Evolutionary conservation across 2,888 invertebrate species (phyloP).

Genomic region (Amiota minor): DNA sequence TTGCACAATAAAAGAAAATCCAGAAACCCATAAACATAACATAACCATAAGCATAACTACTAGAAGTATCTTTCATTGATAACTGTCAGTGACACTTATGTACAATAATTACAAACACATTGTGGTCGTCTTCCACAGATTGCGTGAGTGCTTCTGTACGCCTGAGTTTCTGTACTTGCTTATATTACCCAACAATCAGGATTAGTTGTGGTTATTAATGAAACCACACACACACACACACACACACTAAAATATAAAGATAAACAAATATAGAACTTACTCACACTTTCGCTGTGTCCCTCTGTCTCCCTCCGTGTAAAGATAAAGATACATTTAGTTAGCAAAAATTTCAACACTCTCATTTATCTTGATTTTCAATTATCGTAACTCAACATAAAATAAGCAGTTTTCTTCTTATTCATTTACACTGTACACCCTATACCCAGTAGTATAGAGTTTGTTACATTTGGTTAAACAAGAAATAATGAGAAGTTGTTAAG

Average conservation of each 20-base stretch:
- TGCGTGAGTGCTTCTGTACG: not conserved
- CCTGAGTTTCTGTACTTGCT: slow-evolving; percentile 4
- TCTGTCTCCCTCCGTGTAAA: too few relatives aligned
- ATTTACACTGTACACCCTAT: too few relatives aligned
- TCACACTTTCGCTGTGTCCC: not conserved
- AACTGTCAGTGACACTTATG: slow-evolving; percentile 32
- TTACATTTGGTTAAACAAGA: too few relatives aligned
- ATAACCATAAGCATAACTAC: not conserved
- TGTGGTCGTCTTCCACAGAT: not conserved
- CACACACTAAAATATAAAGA: not conserved
- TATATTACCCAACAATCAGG: not conserved
- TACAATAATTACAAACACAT: slow-evolving; percentile 29
- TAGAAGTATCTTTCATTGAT: slow-evolving; percentile 1
- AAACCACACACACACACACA: not conserved
- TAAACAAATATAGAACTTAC: not conserved
- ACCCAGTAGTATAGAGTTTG: too few relatives aligned
- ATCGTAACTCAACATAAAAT: too few relatives aligned
- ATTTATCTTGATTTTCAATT: not conserved
- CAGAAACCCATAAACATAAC: not conserved
- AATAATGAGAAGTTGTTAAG: too few relatives aligned
- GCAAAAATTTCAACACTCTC: not conserved
- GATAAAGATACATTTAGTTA: not conserved
- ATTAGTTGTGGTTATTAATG: slow-evolving; percentile 15
- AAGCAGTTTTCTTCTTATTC: too few relatives aligned
- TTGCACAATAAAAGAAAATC: not conserved